Conservation (phyloP, 2,113 vertebrate species). For the Piaya cayana region DNA sequence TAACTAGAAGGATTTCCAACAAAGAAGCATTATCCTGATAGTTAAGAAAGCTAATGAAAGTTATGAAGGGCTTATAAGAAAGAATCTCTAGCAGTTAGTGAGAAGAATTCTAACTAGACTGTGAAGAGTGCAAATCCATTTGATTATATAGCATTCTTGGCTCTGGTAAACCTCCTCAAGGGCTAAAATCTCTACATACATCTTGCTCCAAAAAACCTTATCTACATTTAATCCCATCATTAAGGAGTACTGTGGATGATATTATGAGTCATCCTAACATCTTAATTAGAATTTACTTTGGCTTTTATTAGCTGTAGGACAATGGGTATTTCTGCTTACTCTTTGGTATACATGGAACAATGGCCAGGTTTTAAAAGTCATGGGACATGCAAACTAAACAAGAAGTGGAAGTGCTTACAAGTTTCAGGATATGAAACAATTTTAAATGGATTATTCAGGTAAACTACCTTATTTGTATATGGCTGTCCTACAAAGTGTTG, state of each 20-base stretch:
- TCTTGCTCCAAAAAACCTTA: conserved; percentile 19
- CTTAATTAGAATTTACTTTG: conserved; percentile 35
- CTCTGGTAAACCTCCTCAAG: neutral
- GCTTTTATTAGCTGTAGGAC: neutral
- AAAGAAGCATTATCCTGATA: neutral
- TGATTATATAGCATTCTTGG: neutral
- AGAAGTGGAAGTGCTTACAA: neutral
- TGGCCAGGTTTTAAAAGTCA: neutral
- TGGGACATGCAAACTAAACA: neutral
- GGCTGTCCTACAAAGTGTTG: neutral
- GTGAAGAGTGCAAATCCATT: neutral
- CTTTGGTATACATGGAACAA: neutral
- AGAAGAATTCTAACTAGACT: neutral
- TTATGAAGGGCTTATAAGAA: neutral
- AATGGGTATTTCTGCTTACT: neutral
- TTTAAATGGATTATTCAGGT: neutral
- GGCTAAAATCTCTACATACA: neutral
- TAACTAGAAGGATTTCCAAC: neutral
- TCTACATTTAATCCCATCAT: neutral
- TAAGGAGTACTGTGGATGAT: conserved; percentile 7
- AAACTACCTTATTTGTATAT: neutral
- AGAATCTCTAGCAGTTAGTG: neutral
- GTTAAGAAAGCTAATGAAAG: neutral
- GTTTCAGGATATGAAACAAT: neutral
- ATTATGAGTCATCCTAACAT: conserved; percentile 12